Evolutionary conservation across 2,888 invertebrate species (phyloP).

Genomic region (Willowsia nigromaculata): DNA sequence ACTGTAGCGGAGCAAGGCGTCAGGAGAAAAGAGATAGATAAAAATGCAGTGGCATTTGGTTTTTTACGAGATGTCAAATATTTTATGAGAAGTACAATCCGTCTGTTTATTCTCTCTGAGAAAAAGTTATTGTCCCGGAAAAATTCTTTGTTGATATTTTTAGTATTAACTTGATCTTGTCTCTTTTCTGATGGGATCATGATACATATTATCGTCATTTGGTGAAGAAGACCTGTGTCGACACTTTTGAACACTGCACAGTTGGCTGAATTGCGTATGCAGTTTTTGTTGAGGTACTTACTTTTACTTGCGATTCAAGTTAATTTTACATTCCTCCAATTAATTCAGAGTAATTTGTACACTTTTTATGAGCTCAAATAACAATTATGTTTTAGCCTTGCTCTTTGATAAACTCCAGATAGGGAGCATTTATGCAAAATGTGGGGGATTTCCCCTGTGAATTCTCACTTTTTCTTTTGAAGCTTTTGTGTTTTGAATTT

Average conservation of each 20-base stretch:
- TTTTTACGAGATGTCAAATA: background rate
- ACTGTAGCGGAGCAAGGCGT: background rate
- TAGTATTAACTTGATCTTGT: conserved; percentile 23
- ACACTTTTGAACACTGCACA: no score
- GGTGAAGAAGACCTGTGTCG: background rate
- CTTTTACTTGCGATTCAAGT: background rate
- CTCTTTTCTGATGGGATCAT: background rate
- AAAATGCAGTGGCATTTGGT: background rate
- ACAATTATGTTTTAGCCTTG: background rate
- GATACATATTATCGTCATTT: background rate
- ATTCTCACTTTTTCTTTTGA: background rate
- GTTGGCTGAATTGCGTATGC: no score
- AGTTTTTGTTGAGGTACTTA: background rate
- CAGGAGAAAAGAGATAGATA: no score
- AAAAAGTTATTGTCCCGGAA: background rate
- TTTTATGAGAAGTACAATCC: background rate
- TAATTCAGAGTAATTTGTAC: background rate
- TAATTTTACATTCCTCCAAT: background rate
- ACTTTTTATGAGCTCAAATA: background rate
- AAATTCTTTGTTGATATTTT: conserved; percentile 3
- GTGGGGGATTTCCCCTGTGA: no score
- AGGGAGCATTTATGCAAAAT: no score
- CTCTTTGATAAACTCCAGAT: background rate
- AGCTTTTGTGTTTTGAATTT: background rate
- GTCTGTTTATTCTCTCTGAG: background rate